These are phyloP conservation scores for Isaurus tuberculatus DNA, from an alignment of 92 coral and sea anemone genomes.

Conservation along the genomic window DNA sequence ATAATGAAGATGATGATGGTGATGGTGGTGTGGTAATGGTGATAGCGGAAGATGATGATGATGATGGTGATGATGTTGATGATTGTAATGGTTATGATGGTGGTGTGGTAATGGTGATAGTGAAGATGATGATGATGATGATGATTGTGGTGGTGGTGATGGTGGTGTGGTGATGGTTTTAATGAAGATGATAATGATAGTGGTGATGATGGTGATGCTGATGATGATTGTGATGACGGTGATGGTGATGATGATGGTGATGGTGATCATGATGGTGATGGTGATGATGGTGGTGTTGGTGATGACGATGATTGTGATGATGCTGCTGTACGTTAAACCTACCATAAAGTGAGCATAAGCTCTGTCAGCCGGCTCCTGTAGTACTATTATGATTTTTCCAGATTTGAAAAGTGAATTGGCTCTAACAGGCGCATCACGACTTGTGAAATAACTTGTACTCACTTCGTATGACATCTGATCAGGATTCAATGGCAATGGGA, in stretches of 20 bases:
- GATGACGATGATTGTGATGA: too few relatives aligned
- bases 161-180: background rate
- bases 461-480: slow-evolving; percentile 89
- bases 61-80: background rate
- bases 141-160: background rate
- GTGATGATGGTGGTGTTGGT: too few relatives aligned
- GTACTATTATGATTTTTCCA: slow-evolving; percentile 86
- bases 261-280: too few relatives aligned
- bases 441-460: slow-evolving; percentile 86
- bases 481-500: slow-evolving; percentile 72
- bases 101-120: background rate
- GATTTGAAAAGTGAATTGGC: slow-evolving; percentile 90
- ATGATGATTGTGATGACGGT: background rate
- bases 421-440: slow-evolving; percentile 79
- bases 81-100: background rate
- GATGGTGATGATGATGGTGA: background rate
- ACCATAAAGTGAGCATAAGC: slow-evolving; percentile 89
- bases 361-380: slow-evolving; percentile 90
- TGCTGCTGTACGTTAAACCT: background rate
- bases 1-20: background rate
- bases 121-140: background rate
- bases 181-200: background rate
- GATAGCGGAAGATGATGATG: background rate
- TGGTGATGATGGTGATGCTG: background rate
- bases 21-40: background rate